Evolutionary conservation across 2,113 vertebrate species (phyloP).

Genomic region (Mirounga angustirostris): DNA sequence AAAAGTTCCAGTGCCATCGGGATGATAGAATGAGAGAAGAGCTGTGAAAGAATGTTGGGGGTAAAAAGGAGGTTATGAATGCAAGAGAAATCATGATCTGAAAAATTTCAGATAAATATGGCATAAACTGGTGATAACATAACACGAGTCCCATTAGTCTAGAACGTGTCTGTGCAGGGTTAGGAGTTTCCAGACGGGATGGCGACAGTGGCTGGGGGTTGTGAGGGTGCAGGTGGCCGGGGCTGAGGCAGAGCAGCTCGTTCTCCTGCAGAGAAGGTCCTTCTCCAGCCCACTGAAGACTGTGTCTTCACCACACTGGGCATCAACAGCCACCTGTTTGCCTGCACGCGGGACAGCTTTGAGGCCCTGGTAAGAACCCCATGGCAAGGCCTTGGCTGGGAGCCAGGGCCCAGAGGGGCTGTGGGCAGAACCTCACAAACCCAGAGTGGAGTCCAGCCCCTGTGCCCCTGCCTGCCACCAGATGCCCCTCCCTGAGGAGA

Average conservation of each 20-base stretch:
- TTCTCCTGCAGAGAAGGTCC: constrained; percentile 92
- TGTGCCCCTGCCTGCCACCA: constrained; percentile 74
- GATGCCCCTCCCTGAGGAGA: constrained; percentile 96
- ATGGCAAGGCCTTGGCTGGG: background rate
- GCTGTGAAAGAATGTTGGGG: background rate
- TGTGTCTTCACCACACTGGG: constrained; percentile 98
- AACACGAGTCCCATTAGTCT: background rate
- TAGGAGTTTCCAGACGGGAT: background rate
- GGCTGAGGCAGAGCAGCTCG: background rate
- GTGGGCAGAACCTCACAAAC: background rate
- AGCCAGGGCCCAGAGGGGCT: background rate
- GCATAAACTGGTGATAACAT: background rate
- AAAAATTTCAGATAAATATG: background rate
- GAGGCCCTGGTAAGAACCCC: constrained; percentile 93
- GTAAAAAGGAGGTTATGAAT: background rate
- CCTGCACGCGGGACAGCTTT: constrained; percentile 93
- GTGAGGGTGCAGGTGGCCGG: background rate
- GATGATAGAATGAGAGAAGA: background rate
- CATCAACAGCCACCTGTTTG: constrained; percentile 98
- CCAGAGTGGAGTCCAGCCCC: background rate
- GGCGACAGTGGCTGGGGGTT: background rate
- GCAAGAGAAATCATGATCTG: background rate
- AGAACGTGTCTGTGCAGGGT: background rate
- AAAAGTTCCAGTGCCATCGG: background rate
- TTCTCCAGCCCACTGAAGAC: constrained; percentile 96